Percentiles rank a stretch among this genome's conserved stretches.
Evolutionary conservation across 2,888 invertebrate genomes (phyloP).

Genomic region (Andrena bicolor): DNA sequence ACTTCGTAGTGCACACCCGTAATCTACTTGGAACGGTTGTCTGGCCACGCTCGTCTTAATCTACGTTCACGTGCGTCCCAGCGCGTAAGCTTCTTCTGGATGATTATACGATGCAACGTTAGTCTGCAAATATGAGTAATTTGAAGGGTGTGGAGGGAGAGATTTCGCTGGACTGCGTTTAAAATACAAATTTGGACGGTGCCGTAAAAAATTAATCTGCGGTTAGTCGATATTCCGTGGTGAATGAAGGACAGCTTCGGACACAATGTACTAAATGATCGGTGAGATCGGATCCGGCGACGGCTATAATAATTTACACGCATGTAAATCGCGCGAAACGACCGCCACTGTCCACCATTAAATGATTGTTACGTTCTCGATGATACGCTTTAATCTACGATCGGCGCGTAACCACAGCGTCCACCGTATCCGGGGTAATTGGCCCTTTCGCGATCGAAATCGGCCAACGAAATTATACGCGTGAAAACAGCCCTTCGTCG

Average conservation of each 20-base stretch:
- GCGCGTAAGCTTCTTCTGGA: too few relatives aligned
- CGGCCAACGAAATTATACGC: conserved; percentile 40
- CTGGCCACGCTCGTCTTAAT: background rate
- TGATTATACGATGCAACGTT: too few relatives aligned
- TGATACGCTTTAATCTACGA: conserved; percentile 52
- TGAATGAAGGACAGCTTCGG: conserved; percentile 1
- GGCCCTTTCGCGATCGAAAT: conserved; percentile 29
- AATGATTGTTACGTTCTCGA: conserved; percentile 43
- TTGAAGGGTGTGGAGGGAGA: too few relatives aligned
- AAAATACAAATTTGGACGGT: conserved; percentile 11
- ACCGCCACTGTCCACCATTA: conserved; percentile 39
- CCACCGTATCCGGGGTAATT: conserved; percentile 35
- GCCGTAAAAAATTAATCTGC: conserved; percentile 27
- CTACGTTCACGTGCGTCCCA: background rate
- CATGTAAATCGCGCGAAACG: conserved; percentile 39
- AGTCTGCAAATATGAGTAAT: too few relatives aligned
- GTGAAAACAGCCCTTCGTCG: conserved; percentile 19
- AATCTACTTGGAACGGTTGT: conserved; percentile 11
- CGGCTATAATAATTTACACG: conserved; percentile 42
- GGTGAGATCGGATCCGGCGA: background rate
- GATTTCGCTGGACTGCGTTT: background rate
- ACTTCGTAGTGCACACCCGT: too few relatives aligned
- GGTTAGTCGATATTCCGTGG: background rate
- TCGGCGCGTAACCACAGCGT: conserved; percentile 23
- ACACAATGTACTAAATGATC: conserved; percentile 14